Conservation (phyloP, 2,797 vertebrate species). For the Gouania willdenowi region DNA sequence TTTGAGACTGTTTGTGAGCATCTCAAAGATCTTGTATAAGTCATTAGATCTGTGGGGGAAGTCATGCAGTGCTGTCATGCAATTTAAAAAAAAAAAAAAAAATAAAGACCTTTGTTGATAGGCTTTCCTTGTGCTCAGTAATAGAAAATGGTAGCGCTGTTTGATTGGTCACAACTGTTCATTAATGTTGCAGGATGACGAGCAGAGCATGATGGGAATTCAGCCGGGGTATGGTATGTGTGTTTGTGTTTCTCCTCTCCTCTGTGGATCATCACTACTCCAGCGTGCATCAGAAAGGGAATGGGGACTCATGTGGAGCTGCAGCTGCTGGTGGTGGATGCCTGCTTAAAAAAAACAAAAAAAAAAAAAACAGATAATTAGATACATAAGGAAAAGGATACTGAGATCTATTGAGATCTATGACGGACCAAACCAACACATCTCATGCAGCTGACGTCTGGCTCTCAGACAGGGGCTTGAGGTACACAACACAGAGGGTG, state of each 20-base stretch:
- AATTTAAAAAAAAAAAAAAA: conserved; percentile 27
- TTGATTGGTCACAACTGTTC: conserved; percentile 9
- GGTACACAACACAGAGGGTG: conserved; percentile 52
- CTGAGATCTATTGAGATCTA: not conserved
- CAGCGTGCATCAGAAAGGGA: conserved; percentile 10
- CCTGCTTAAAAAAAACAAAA: conserved; percentile 59
- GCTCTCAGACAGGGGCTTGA: conserved; percentile 64
- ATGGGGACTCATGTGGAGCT: conserved; percentile 61
- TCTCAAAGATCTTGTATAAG: too few relatives aligned
- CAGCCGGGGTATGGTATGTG: not conserved
- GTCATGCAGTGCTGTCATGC: conserved; percentile 69
- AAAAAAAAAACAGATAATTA: conserved; percentile 20
- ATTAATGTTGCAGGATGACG: conserved; percentile 13
- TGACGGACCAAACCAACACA: conserved; percentile 40
- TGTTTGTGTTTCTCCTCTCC: conserved; percentile 16
- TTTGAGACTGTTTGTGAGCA: conserved; percentile 1
- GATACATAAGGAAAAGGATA: too few relatives aligned
- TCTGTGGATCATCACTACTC: conserved; percentile 15
- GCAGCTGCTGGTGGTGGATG: conserved; percentile 70
- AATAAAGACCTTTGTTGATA: conserved; percentile 25
- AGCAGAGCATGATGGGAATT: conserved; percentile 5
- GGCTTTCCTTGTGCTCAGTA: conserved; percentile 47
- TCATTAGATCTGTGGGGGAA: conserved; percentile 36
- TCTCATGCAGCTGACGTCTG: conserved; percentile 65
- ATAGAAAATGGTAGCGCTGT: conserved; percentile 11